Evolutionary conservation across 2,797 vertebrate genomes (phyloP), one percentile per base, ranked within the genome.

Genomic region (Muraenolepis orangiensis): DNA sequence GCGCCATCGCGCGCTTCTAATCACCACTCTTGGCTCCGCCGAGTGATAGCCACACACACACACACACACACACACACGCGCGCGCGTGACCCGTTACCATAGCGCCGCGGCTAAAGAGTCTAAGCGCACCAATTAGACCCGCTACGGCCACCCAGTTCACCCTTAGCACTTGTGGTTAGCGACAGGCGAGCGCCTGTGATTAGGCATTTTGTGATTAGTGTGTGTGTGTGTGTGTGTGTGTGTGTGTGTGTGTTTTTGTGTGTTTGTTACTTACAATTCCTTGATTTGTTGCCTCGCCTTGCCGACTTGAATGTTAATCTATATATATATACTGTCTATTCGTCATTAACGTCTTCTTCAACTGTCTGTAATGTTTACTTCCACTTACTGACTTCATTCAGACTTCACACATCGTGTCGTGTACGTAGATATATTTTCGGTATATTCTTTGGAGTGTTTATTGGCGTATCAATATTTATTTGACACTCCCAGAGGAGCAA

Each of bases 1-100:
- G 90, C 88, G 71, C 87, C 88, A 91, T 91, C 90, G 91, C 86
- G 85, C 88, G 82, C 83, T 85, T 85, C 87, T 91, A 91, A 91
- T 91, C 90, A 87, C 86, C 82, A 81, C 90, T 87, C 86, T 87
- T 86, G 83, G 85, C 84, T 83, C n/a, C n/a, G 86, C 82, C 73
- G 86, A 82, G 85, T 80, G 23, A 84, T 82, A 64, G 23, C 84
- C 79, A 82, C 83, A 14, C n/a, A n/a, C n/a, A n/a, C n/a, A n/a
- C n/a, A n/a, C n/a, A n/a, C n/a, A n/a, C n/a, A n/a, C n/a, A n/a
- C n/a, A n/a, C n/a, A n/a, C n/a, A n/a, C n/a, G n/a, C 84, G 87
- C 86, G 81, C 74, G 82, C 80, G 66, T 78, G 84, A 88, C 84
- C 84, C 81, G 57, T 80, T 83, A 87, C 87, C 85, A 78, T 82